Evolutionary conservation across 2,797 vertebrate genomes (phyloP).

Genomic region (Setipinna tenuifilis): DNA sequence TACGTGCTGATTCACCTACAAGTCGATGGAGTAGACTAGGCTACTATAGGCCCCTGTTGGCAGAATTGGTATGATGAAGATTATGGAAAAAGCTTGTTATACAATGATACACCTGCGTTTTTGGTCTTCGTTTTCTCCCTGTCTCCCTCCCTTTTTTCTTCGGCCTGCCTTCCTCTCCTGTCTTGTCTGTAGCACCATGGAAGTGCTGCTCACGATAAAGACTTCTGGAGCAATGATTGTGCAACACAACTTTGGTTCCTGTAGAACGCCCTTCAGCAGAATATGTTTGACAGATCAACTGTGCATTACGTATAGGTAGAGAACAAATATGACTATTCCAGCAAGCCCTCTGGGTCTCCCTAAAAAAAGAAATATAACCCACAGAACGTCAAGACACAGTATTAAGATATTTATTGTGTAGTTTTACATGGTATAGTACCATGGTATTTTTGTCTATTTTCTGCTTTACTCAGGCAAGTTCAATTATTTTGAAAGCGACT

Average conservation of each 20-base stretch:
- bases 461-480: slow-evolving; percentile 62
- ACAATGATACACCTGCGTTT: background rate
- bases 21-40: slow-evolving; percentile 88
- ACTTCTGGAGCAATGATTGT: slow-evolving; percentile 24
- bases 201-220: background rate
- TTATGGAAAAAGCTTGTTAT: background rate
- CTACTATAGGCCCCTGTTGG: slow-evolving; percentile 62
- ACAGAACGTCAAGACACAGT: background rate
- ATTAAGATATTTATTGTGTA: slow-evolving; percentile 37
- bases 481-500: slow-evolving; percentile 74
- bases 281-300: slow-evolving; percentile 34
- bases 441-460: background rate
- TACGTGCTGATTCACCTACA: slow-evolving; percentile 94
- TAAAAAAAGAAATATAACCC: slow-evolving; percentile 23
- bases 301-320: slow-evolving; percentile 26
- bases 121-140: background rate
- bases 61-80: background rate
- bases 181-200: background rate
- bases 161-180: background rate
- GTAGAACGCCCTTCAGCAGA: slow-evolving; percentile 43
- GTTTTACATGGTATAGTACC: background rate
- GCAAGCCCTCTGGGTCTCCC: too few species aligned
- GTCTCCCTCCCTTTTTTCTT: background rate
- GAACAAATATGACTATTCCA: slow-evolving; percentile 30
- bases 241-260: slow-evolving; percentile 34